Base-by-base conservation (phyloP, 1,140 invertebrate genomes). In the Ectropis grisescens region DNA sequence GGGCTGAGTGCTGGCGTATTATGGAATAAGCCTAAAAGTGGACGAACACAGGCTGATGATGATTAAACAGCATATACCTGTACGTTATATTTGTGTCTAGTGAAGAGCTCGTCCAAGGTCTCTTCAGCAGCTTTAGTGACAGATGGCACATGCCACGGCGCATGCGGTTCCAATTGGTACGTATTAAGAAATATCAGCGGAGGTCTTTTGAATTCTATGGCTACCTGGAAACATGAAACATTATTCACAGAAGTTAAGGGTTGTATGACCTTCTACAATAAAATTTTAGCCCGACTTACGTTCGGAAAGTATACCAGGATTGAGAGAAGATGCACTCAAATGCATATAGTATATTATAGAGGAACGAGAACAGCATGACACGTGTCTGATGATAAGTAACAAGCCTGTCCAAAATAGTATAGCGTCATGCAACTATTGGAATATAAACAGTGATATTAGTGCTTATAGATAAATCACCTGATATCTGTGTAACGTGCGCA, bases 171-270 rank as follows among this genome's bases (percentile, higher is more conserved):
- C 28, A 72, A 27, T 25, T 79, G 74, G 32, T 71, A 79, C 0
- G 70, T 76, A 4, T 57, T 57, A 1, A 70, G 28, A 23, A 52
- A 68, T 0, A 57, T 7, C 13, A 71, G 27, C 0, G 53, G 36
- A 4, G 70, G 74, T 1, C 70, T 52, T 41, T 71, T 75, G 37
- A 59, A 74, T 32, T 79, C 74, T 13, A 67, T 48, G 1, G 47
- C 68, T 1, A 66, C n/a, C 69, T 74, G 33, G 24, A 54, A 53
- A 23, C 25, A 33, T 14, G 29, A 31, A 33, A 5, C 11, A 23
- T 33, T 13, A 30, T 15, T 10, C 4, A n/a, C 3, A 25, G 15
- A 1, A 33, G 2, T 28, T 27, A 24, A 29, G 13, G 0, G 6
- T 1, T 15, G n/a, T 30, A 14, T 9, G 29, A 2, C 8, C 13